Percentiles rank a stretch among this genome's conserved stretches.
Conservation (phyloP, 2,888 invertebrate species). For the Alcis repandata region DNA sequence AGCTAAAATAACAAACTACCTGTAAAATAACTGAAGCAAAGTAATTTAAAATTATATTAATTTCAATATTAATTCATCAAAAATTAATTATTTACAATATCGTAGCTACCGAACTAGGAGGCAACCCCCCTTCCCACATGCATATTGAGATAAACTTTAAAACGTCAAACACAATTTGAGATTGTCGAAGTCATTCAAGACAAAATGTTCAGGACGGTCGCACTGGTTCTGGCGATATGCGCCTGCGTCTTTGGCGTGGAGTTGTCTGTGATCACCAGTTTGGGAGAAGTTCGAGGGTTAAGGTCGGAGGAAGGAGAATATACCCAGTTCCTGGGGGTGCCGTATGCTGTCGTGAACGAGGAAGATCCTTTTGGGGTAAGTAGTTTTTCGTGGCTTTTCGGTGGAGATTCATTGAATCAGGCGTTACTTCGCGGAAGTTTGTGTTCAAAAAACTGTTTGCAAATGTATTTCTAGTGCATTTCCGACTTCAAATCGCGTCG, state of each 20-base stretch:
- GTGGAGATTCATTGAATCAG: too few relatives aligned
- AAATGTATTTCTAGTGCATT: too few relatives aligned
- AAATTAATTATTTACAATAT: too few relatives aligned
- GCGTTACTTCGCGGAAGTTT: too few relatives aligned
- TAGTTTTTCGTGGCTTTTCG: conserved; percentile 11
- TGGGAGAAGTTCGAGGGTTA: conserved; percentile 52
- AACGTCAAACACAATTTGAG: too few relatives aligned
- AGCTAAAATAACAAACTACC: too few relatives aligned
- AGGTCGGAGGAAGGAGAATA: conserved; percentile 33
- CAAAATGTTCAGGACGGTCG: not conserved
- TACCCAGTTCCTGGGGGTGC: conserved; percentile 55
- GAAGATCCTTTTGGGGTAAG: conserved; percentile 54
- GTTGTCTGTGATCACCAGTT: conserved; percentile 40
- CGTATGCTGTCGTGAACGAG: conserved; percentile 50
- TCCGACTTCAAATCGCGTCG: too few relatives aligned
- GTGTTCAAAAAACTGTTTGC: too few relatives aligned
- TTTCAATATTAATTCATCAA: too few relatives aligned
- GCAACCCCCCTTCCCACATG: not conserved
- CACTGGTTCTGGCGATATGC: not conserved
- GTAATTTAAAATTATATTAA: too few relatives aligned
- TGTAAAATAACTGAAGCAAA: too few relatives aligned
- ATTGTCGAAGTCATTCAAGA: conserved; percentile 1
- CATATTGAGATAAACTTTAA: not conserved
- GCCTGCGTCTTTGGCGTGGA: conserved; percentile 14
- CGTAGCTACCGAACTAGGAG: not conserved